Conservation (phyloP, 2,113 vertebrate genomes). For the Malurus elegans region DNA sequence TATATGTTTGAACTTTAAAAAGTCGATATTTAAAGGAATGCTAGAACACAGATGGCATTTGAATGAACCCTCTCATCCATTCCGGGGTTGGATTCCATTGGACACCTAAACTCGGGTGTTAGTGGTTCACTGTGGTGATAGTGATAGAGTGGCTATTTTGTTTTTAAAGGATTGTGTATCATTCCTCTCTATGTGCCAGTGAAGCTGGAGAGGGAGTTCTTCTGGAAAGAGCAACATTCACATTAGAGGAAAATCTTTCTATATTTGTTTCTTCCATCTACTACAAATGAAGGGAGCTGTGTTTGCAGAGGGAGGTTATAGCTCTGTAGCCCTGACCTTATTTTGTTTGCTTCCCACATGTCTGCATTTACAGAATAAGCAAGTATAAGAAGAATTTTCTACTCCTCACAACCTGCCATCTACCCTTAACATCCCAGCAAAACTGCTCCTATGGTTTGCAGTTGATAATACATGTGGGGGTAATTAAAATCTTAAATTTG, state of each 20-base stretch:
- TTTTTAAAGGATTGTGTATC: not conserved
- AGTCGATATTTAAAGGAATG: slow-evolving; percentile 56
- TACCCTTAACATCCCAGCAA: not conserved
- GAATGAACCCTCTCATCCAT: slow-evolving; percentile 10
- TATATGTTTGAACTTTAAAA: slow-evolving; percentile 31
- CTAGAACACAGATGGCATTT: slow-evolving; percentile 33
- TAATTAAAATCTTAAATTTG: not conserved
- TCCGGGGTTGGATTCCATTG: slow-evolving; percentile 12
- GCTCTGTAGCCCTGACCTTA: slow-evolving; percentile 25
- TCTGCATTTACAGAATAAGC: slow-evolving; percentile 16
- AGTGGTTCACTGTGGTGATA: slow-evolving; percentile 1
- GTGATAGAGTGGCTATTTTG: not conserved
- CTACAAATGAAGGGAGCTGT: not conserved
- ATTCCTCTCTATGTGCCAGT: not conserved
- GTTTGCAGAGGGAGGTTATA: slow-evolving; percentile 29
- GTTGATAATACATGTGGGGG: not conserved
- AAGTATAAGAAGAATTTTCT: not conserved
- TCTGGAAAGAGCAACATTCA: slow-evolving; percentile 1
- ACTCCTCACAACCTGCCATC: not conserved
- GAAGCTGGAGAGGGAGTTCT: not conserved
- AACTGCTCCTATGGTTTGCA: not conserved
- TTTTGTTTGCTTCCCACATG: slow-evolving; percentile 42
- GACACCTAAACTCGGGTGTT: not conserved
- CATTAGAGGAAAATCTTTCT: not conserved
- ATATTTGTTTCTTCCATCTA: not conserved